Evolutionary conservation across 2,113 vertebrate genomes (phyloP).

Genomic region (Alosa alosa): DNA sequence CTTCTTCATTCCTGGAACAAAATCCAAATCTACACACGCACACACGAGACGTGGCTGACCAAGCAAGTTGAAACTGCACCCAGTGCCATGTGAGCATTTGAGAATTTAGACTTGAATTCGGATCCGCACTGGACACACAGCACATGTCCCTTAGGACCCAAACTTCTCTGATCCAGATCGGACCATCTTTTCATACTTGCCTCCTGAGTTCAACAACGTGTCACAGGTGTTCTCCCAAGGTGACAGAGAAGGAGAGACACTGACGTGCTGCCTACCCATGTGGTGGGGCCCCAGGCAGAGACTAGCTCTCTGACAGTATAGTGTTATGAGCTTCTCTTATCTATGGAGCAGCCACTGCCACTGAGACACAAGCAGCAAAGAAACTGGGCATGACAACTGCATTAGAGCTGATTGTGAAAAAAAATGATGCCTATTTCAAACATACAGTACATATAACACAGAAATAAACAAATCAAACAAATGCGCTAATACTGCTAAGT

Average conservation of each 20-base stretch:
- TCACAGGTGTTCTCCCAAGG: background rate
- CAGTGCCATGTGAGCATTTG: background rate
- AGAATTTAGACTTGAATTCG: too few species aligned
- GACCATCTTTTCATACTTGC: too few species aligned
- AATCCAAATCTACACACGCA: too few species aligned
- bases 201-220: too few species aligned
- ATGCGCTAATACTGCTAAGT: background rate
- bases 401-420: slow-evolving; percentile 2
- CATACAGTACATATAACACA: background rate
- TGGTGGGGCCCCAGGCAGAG: background rate
- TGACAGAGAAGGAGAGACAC: background rate
- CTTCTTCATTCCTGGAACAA: too few species aligned
- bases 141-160: too few species aligned
- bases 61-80: background rate
- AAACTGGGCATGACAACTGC: background rate
- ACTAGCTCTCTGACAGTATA: background rate
- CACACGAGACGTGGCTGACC: background rate
- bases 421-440: background rate
- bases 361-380: background rate
- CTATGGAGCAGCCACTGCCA: background rate
- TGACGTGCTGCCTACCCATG: background rate
- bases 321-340: background rate
- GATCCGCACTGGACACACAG: background rate
- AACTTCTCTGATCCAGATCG: too few species aligned
- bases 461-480: background rate